These are phyloP conservation scores for Rhinella marina DNA, from an alignment of 2,797 vertebrate species.

Conservation along the genomic window DNA sequence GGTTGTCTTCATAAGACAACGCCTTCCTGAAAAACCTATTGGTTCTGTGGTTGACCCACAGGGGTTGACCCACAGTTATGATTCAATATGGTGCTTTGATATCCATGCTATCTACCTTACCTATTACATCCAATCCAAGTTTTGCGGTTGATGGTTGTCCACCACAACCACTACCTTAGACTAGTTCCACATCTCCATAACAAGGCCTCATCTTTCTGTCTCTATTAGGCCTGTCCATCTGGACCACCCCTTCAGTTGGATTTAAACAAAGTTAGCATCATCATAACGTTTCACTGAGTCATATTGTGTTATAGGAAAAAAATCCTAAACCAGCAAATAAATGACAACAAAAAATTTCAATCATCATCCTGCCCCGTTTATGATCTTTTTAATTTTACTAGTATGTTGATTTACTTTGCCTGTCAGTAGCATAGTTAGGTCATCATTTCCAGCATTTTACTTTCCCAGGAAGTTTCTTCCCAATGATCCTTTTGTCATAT, in stretches of 20 bases:
- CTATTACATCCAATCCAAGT: not conserved
- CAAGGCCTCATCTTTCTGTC: not conserved
- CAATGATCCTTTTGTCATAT: conserved; percentile 9
- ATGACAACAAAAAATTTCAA: not conserved
- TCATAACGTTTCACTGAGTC: not conserved
- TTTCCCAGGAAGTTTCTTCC: conserved; percentile 17
- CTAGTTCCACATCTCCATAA: not conserved
- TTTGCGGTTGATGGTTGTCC: not conserved
- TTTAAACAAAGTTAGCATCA: not conserved
- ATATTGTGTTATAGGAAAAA: not conserved
- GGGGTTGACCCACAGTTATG: too few relatives aligned
- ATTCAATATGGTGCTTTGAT: too few relatives aligned
- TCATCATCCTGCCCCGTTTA: not conserved
- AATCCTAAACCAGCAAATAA: not conserved
- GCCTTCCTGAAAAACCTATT: not conserved
- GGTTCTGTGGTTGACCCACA: too few relatives aligned
- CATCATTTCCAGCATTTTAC: not conserved
- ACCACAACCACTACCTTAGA: not conserved
- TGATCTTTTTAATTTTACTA: not conserved
- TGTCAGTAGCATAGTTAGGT: not conserved
- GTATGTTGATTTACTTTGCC: not conserved
- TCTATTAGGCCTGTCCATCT: too few relatives aligned
- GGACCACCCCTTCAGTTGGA: not conserved
- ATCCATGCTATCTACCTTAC: too few relatives aligned
- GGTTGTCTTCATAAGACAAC: too few relatives aligned